Conservation (phyloP, 2,797 vertebrate species). For the Darevskia nairensis region DNA sequence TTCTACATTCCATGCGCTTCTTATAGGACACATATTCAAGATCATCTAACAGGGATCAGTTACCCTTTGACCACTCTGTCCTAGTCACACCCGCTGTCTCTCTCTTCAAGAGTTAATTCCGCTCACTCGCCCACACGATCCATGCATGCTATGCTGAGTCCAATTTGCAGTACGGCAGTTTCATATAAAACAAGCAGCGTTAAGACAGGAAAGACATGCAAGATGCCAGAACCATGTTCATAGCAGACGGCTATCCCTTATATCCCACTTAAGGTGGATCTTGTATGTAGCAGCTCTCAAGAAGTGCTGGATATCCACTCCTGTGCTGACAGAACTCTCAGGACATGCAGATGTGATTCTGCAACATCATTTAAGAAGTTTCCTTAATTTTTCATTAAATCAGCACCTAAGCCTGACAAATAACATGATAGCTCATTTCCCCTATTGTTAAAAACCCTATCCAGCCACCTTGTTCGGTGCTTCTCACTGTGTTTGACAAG, state of each 20-base stretch:
- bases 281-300: neutral
- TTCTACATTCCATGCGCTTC: constrained; percentile 60
- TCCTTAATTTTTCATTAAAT: neutral
- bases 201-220: neutral
- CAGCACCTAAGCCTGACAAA: neutral
- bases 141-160: neutral
- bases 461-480: neutral
- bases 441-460: neutral
- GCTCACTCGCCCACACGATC: neutral
- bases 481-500: no score
- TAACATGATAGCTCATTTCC: neutral
- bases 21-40: constrained; percentile 18
- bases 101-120: neutral
- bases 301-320: neutral
- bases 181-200: neutral
- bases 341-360: neutral
- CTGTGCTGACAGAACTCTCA: no score
- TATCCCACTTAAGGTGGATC: no score
- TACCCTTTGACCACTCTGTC: neutral
- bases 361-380: neutral
- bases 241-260: neutral
- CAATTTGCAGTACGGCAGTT: neutral
- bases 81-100: neutral
- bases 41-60: constrained; percentile 27
- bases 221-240: neutral